These are phyloP conservation scores for Phacellophora camtschatica DNA, from an alignment of 30 jellyfish, hydroid and myxozoan genomes.

Conservation along the genomic window DNA sequence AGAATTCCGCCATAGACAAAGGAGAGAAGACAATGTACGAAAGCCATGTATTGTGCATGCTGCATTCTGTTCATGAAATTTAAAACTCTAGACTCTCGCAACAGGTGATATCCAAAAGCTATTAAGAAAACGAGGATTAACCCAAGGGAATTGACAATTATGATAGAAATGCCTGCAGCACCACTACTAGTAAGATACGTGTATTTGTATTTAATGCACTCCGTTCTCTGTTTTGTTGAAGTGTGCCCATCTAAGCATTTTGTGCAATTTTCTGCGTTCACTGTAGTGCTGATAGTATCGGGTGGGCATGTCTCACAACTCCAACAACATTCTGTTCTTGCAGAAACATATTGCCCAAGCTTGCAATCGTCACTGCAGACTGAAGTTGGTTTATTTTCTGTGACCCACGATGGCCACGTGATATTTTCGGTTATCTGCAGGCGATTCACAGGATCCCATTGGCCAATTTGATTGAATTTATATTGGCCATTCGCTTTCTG, in stretches of 20 bases:
- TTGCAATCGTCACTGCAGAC: constrained; percentile 72
- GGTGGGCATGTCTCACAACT: constrained; percentile 63
- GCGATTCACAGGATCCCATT: constrained; percentile 45
- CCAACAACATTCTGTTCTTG: constrained; percentile 87
- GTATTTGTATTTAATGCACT: constrained; percentile 55
- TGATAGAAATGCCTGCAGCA: constrained; percentile 65
- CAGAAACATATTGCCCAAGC: constrained; percentile 74
- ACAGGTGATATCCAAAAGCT: constrained; percentile 20
- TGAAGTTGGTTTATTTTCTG: constrained; percentile 49
- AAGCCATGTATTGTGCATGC: constrained; percentile 2
- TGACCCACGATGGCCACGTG: constrained; percentile 70
- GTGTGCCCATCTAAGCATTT: constrained; percentile 62
- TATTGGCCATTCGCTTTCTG: constrained; percentile 15
- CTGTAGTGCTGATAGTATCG: constrained; percentile 49
- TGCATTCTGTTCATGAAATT: neutral
- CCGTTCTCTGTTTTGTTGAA: constrained; percentile 40
- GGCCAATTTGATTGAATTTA: constrained; percentile 43
- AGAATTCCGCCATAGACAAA: constrained; percentile 24
- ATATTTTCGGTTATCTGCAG: constrained; percentile 6
- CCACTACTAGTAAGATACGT: constrained; percentile 1
- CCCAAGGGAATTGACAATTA: constrained; percentile 52
- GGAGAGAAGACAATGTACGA: constrained; percentile 16
- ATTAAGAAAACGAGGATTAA: constrained; percentile 1
- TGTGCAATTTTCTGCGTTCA: constrained; percentile 59
- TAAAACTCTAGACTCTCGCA: neutral